Base-by-base conservation (phyloP, 2,797 vertebrate species). In the Typhlichthys subterraneus region DNA sequence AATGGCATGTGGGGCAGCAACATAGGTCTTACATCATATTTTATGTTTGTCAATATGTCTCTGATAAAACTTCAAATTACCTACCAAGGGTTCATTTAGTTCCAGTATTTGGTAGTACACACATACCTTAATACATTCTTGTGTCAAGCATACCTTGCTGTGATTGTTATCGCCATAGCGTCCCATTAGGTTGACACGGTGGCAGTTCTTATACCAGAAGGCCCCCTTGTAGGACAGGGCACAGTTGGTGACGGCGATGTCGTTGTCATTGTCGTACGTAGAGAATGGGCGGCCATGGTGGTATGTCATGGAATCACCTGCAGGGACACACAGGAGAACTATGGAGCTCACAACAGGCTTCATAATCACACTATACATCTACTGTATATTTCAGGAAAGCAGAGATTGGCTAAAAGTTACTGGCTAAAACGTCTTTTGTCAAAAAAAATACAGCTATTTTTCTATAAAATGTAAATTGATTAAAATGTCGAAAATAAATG, bases 201-300 rank as follows among this genome's bases (percentile, higher is more conserved):
- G 97, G 65, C 97, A 99, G 80, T 99, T 99, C 90, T 97, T 98
- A 69, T 99, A 99, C 97, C 97, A 99, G 92, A 98, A 99, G 1
- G 97, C 97, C 29, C 97, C 97, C 81, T 98, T 98, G 81, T 99
- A 99, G 5, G 97, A 99, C 76, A 98, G 86, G 56, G 97, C 97
- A 53, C 97, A 98, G 91, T 99, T 99, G 84, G 97, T 99, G 83
- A 98, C 97, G 2, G 97, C 97, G 0, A 97, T 95, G 84, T 99
- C 97, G 0, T 96, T 95, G 86, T 99, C 97, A 23, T 98, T 94
- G 87, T 99, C 97, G 0, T 90, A 96, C 1, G 97, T 98, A 50
- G 97, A 98, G 88, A 99, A 99, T 0, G 95, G 90, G 1, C 96
- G 94, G 10, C 95, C 95, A 0, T 97, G 95, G 83, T 99, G 97